Conservation (phyloP, 1,140 invertebrate species). For the Caenorhabditis latens region DNA sequence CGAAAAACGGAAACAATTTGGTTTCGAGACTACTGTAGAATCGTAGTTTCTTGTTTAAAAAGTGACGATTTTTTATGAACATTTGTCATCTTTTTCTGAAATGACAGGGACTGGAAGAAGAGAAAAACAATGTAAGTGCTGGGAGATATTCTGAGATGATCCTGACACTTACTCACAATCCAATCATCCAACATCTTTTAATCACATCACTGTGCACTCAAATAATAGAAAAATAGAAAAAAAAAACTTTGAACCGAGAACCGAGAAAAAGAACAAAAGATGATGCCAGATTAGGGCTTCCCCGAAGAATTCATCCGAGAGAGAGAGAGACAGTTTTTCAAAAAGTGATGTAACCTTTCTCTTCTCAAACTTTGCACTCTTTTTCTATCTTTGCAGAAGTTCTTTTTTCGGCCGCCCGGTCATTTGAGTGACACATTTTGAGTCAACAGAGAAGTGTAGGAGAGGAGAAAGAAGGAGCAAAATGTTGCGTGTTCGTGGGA, state of each 20-base stretch:
- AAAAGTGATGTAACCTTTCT: slow-evolving; percentile 24
- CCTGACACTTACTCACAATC: background rate
- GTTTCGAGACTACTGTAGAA: slow-evolving; percentile 3
- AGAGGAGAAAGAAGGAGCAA: background rate
- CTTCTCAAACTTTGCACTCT: slow-evolving; percentile 18
- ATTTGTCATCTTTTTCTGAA: slow-evolving; percentile 10
- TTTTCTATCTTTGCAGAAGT: background rate
- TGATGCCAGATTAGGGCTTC: background rate
- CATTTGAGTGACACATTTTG: slow-evolving; percentile 11
- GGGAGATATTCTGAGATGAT: background rate
- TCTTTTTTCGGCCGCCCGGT: slow-evolving; percentile 33
- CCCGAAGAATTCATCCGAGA: background rate
- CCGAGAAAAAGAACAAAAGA: background rate
- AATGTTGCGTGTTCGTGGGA: slow-evolving; percentile 1
- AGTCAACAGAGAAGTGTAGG: slow-evolving; percentile 4
- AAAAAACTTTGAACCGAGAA: background rate
- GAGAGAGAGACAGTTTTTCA: background rate
- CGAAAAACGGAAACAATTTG: slow-evolving; percentile 20
- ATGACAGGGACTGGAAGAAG: background rate
- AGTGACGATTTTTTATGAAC: background rate
- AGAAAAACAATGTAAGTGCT: background rate
- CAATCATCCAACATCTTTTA: no score
- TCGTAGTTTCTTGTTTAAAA: background rate
- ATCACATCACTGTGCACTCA: slow-evolving; percentile 8
- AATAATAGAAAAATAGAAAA: background rate